A percentile compares a stretch with the other conserved stretches of the same genome.
Conservation (phyloP, 2,888 invertebrate genomes). For the Pterobdella sp. region DNA sequence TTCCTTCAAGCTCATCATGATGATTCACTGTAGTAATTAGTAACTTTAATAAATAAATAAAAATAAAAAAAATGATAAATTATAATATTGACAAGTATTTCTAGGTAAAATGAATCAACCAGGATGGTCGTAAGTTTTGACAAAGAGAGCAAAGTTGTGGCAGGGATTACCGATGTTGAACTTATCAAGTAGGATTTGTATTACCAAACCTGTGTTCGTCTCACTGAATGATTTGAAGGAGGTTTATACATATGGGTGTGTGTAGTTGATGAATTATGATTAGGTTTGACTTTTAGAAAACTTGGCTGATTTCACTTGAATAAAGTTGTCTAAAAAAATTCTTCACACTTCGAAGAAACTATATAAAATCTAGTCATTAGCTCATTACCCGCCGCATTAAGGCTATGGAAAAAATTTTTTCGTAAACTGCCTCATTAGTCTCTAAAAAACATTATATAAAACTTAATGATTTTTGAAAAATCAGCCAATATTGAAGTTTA, state of each 20-base stretch:
- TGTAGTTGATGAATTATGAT: neutral
- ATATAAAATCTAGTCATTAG: too few species aligned
- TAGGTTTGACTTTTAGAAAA: neutral
- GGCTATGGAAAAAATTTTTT: too few species aligned
- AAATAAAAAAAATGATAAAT: neutral
- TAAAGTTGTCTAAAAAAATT: too few species aligned
- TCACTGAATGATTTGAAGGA: conserved; percentile 43
- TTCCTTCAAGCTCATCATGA: neutral
- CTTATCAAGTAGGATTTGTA: conserved; percentile 55
- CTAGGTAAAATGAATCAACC: conserved; percentile 2
- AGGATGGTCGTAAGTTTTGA: conserved; percentile 45
- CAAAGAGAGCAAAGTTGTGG: conserved; percentile 58
- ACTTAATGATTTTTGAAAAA: too few species aligned
- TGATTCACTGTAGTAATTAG: neutral
- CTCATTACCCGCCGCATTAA: too few species aligned
- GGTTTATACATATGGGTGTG: conserved; percentile 8
- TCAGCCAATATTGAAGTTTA: too few species aligned
- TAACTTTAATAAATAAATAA: neutral
- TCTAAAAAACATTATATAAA: too few species aligned
- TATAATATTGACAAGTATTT: neutral
- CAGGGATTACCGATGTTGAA: conserved; percentile 58
- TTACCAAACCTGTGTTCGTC: conserved; percentile 55
- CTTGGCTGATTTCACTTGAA: too few species aligned
- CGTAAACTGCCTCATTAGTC: too few species aligned
- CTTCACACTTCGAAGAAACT: too few species aligned